Evolutionary conservation across 2,888 invertebrate species (phyloP).

Genomic region (Chrysodeixis includens): DNA sequence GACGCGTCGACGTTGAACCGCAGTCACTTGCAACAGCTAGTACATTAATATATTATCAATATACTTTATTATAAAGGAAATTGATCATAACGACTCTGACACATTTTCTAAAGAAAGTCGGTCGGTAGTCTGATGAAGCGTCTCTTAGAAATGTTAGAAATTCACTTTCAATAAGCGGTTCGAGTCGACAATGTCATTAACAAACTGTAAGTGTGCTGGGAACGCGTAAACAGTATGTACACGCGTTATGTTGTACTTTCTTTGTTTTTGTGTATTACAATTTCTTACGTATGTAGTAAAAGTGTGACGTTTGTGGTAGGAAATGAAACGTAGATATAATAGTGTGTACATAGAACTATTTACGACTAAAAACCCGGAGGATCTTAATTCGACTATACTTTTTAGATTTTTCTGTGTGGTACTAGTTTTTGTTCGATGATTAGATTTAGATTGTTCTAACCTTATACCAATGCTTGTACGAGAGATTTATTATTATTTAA

Average conservation of each 20-base stretch:
- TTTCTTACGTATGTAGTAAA: conserved; percentile 26
- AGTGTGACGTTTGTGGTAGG: neutral
- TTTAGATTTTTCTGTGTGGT: too few species aligned
- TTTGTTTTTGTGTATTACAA: conserved; percentile 42
- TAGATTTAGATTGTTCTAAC: too few species aligned
- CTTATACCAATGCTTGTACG: too few species aligned
- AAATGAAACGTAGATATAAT: too few species aligned
- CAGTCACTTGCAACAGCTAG: too few species aligned
- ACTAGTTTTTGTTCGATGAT: too few species aligned
- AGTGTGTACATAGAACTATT: too few species aligned
- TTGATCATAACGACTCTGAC: conserved; percentile 63
- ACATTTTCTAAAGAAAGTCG: conserved; percentile 80
- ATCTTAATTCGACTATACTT: too few species aligned
- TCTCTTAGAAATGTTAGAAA: conserved; percentile 70
- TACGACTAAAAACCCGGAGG: too few species aligned
- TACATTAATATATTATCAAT: too few species aligned
- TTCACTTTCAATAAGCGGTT: conserved; percentile 68
- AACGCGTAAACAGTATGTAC: conserved; percentile 57
- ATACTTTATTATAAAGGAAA: conserved; percentile 56
- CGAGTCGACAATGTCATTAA: conserved; percentile 65
- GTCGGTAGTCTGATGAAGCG: conserved; percentile 66
- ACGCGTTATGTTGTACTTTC: conserved; percentile 38
- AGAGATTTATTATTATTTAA: too few species aligned
- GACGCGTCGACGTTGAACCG: too few species aligned
- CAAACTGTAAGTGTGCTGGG: conserved; percentile 64